Percentiles rank a stretch among this genome's conserved stretches.
phyloP scores from a whole-genome alignment of 2,113 vertebrate species.

The Penelope pileata region DNA sequence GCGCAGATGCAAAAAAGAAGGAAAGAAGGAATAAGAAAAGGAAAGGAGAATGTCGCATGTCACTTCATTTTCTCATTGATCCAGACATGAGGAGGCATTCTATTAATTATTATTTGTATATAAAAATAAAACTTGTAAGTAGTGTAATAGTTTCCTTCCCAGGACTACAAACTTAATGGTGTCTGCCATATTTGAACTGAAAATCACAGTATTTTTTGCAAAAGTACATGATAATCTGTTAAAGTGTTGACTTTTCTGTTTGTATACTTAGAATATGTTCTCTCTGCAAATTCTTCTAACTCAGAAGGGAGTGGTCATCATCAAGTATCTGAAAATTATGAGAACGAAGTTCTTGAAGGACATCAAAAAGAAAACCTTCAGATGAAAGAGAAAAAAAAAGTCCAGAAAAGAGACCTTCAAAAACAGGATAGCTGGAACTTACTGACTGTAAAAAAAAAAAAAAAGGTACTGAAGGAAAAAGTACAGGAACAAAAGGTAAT shows the following conservation, averaged over 20 bases:
- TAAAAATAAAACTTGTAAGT: neutral
- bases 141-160: neutral
- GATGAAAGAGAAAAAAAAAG: neutral
- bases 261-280: neutral
- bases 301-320: neutral
- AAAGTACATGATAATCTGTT: neutral
- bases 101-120: neutral
- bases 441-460: neutral
- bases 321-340: neutral
- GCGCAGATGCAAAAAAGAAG: no score
- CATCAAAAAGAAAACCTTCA: neutral
- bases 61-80: neutral
- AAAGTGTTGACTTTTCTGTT: neutral
- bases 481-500: neutral
- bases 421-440: neutral
- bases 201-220: neutral
- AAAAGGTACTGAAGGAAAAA: neutral
- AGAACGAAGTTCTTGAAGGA: neutral
- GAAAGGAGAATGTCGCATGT: neutral
- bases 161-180: neutral
- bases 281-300: neutral
- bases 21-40: no score
- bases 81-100: neutral
- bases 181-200: neutral
- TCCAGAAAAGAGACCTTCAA: neutral